phyloP scores from a whole-genome alignment of 2,113 vertebrate species.

The Lamprotornis superbus region DNA sequence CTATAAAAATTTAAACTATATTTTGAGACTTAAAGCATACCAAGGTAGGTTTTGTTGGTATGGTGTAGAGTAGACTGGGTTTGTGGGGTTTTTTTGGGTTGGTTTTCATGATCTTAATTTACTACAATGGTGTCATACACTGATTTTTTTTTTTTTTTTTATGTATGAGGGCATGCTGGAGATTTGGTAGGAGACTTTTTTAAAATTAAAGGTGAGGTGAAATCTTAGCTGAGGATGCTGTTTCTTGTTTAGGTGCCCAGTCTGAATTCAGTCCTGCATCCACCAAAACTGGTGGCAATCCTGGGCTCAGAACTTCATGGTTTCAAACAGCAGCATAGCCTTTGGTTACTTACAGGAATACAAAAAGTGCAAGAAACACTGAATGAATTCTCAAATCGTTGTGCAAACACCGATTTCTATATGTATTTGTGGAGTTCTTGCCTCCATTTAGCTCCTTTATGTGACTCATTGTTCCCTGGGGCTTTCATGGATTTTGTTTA shows the following conservation, averaged over 20 bases:
- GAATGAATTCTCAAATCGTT: not conserved
- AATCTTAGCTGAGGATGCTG: not conserved
- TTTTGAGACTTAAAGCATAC: not conserved
- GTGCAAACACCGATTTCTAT: not conserved
- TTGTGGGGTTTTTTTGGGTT: not conserved
- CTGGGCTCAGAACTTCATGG: not conserved
- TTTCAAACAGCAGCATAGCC: rapidly evolving
- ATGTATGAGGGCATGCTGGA: not conserved
- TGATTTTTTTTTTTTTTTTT: not conserved
- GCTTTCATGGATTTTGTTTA: not conserved
- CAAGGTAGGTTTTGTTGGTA: not conserved
- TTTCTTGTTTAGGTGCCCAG: too few species aligned
- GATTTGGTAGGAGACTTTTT: not conserved
- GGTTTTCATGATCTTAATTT: not conserved
- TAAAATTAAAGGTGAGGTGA: not conserved
- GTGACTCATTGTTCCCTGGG: rapidly evolving
- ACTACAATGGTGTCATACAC: not conserved
- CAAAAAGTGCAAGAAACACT: not conserved
- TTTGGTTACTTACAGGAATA: not conserved
- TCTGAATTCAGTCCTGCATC: not conserved
- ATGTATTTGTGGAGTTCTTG: not conserved
- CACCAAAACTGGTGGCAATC: not conserved
- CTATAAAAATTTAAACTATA: not conserved
- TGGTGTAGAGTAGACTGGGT: not conserved
- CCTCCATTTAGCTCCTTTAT: not conserved